Percentiles rank a stretch among this genome's conserved stretches.
These are phyloP conservation scores for Parus major DNA, from an alignment of 2,113 vertebrate species.

Conservation along the genomic window DNA sequence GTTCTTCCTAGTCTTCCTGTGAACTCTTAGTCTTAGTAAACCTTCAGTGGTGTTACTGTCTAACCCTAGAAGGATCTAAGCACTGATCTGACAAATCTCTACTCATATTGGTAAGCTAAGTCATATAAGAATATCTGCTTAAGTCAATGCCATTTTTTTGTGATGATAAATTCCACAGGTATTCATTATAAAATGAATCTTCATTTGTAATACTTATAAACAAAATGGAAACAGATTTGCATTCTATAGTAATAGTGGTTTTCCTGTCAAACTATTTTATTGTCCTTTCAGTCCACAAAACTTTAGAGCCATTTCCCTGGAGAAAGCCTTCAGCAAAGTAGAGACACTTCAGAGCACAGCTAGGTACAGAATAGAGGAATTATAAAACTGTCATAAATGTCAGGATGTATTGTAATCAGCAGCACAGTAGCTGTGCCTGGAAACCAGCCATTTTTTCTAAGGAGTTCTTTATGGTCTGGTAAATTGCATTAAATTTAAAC, in stretches of 20 bases:
- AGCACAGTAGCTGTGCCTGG: slow-evolving; percentile 65
- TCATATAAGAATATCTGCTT: neutral
- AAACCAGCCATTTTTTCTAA: slow-evolving; percentile 76
- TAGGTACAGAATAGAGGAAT: slow-evolving; percentile 69
- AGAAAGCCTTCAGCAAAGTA: slow-evolving; percentile 70
- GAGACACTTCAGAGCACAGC: slow-evolving; percentile 69
- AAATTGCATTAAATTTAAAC: slow-evolving; percentile 76
- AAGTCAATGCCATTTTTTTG: fast-evolving
- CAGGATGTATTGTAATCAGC: slow-evolving; percentile 78
- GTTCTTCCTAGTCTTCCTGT: neutral
- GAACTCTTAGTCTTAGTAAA: neutral
- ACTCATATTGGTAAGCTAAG: neutral
- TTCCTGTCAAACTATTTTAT: slow-evolving; percentile 59
- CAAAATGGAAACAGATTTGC: slow-evolving; percentile 1
- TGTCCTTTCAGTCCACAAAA: slow-evolving; percentile 68
- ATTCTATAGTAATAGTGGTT: neutral
- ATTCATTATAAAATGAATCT: neutral
- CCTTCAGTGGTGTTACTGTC: neutral
- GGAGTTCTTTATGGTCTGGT: slow-evolving; percentile 73
- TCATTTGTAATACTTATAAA: neutral
- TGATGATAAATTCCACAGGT: neutral
- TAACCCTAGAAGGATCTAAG: neutral
- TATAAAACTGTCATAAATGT: slow-evolving; percentile 79
- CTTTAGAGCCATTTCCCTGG: slow-evolving; percentile 62
- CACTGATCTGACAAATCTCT: neutral